A percentile compares a stretch with the other conserved stretches of the same genome.
Evolutionary conservation across 2,797 vertebrate species (phyloP).

Genomic region (Pampus argenteus): DNA sequence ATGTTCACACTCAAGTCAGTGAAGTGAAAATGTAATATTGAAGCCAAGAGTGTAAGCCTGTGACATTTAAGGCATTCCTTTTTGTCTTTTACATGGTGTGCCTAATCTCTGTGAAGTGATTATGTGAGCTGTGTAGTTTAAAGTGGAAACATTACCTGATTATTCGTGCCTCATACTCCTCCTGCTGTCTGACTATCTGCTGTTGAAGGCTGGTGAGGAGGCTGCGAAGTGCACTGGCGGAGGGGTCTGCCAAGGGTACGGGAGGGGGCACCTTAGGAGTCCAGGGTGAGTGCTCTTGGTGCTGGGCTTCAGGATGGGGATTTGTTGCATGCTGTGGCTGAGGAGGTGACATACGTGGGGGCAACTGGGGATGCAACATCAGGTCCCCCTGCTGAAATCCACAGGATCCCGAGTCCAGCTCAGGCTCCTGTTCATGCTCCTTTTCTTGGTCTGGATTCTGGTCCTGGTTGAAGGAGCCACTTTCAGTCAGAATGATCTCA

Average conservation of each 20-base stretch:
- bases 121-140: neutral
- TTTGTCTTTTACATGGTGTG: neutral
- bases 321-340: conserved; percentile 22
- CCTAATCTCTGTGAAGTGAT: conserved; percentile 11
- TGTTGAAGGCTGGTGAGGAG: conserved; percentile 81
- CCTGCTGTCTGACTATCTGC: conserved; percentile 79
- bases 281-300: conserved; percentile 36
- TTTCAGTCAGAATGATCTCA: conserved; percentile 68
- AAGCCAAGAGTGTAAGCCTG: conserved; percentile 11
- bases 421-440: conserved; percentile 46
- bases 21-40: conserved; percentile 21
- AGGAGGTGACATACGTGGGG: conserved; percentile 2
- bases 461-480: conserved; percentile 41
- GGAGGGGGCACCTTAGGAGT: conserved; percentile 71
- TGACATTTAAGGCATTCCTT: conserved; percentile 9
- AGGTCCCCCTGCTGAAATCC: conserved; percentile 26
- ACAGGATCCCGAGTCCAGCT: conserved; percentile 65
- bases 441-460: conserved; percentile 55
- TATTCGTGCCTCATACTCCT: conserved; percentile 79
- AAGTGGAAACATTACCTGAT: conserved; percentile 67
- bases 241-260: conserved; percentile 74
- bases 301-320: conserved; percentile 32
- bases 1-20: conserved; percentile 14
- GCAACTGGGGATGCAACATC: conserved; percentile 21
- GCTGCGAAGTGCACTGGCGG: conserved; percentile 75